These are phyloP conservation scores for Aphaenogaster ashmeadi DNA, from an alignment of 1,140 invertebrate genomes.

Conservation along the genomic window DNA sequence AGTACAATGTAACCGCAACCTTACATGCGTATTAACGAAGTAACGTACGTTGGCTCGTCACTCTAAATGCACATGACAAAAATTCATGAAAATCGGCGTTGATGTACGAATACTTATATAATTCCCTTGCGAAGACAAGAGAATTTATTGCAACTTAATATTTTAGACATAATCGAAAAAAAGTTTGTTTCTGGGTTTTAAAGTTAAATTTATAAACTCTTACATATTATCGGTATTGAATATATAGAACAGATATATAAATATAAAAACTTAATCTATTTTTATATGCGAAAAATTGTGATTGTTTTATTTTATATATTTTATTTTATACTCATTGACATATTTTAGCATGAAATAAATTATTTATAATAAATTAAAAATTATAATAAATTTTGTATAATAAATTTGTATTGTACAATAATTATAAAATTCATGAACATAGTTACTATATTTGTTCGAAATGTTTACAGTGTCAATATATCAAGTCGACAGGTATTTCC, in stretches of 20 bases:
- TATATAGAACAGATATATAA: not conserved
- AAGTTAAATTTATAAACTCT: not conserved
- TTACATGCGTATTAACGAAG: not conserved
- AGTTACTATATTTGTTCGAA: not conserved
- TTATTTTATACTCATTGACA: not conserved
- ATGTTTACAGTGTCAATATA: conserved; percentile 5
- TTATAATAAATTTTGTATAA: not conserved
- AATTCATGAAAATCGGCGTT: conserved; percentile 5
- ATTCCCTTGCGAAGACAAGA: not conserved
- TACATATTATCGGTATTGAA: not conserved
- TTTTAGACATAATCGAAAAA: not conserved
- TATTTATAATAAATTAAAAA: no score
- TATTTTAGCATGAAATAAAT: not conserved
- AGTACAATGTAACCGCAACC: conserved; percentile 14
- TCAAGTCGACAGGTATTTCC: conserved; percentile 11
- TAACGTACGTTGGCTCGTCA: not conserved
- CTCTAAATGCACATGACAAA: not conserved
- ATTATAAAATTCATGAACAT: not conserved
- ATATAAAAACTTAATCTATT: not conserved
- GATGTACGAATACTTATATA: not conserved
- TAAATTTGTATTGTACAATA: not conserved
- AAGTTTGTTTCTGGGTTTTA: not conserved
- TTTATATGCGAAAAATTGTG: not conserved
- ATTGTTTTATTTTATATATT: not conserved
- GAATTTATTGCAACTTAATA: not conserved